phyloP scores from a whole-genome alignment of 2,888 invertebrate genomes.

The Athalia cordata region DNA sequence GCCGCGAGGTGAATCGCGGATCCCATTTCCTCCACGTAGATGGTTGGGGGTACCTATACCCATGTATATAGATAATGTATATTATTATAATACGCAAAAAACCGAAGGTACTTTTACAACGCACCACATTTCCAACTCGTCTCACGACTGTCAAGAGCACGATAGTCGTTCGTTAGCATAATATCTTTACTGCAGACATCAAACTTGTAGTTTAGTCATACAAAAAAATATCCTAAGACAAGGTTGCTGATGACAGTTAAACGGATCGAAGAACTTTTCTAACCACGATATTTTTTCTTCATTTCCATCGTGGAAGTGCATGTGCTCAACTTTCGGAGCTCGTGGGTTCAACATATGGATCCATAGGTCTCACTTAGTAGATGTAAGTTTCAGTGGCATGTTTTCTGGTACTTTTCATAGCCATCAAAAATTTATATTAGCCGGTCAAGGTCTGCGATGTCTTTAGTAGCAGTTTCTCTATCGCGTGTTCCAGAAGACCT shows the following conservation, averaged over 20 bases:
- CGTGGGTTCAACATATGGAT: no score
- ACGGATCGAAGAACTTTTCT: neutral
- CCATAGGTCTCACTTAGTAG: no score
- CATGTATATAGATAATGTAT: no score
- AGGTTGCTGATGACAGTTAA: neutral
- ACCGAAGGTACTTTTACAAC: neutral
- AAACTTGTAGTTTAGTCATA: neutral
- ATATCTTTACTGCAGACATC: neutral
- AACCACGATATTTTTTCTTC: no score
- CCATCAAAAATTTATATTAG: no score
- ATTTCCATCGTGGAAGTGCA: no score
- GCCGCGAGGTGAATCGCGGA: slow-evolving; percentile 2
- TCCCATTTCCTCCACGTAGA: neutral
- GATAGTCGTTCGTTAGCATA: slow-evolving; percentile 12
- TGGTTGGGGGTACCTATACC: neutral
- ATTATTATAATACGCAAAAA: slow-evolving; percentile 2
- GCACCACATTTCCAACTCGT: neutral
- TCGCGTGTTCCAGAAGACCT: no score
- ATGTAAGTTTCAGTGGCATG: no score
- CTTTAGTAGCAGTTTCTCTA: no score
- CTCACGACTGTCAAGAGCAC: slow-evolving; percentile 26
- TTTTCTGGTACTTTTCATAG: no score
- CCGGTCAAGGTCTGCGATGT: no score
- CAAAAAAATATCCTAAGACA: neutral
- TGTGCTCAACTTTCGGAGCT: no score